Evolutionary conservation across 2,888 invertebrate genomes (phyloP), one percentile per base, ranked within the genome.

Genomic region (Ophion ellenae): DNA sequence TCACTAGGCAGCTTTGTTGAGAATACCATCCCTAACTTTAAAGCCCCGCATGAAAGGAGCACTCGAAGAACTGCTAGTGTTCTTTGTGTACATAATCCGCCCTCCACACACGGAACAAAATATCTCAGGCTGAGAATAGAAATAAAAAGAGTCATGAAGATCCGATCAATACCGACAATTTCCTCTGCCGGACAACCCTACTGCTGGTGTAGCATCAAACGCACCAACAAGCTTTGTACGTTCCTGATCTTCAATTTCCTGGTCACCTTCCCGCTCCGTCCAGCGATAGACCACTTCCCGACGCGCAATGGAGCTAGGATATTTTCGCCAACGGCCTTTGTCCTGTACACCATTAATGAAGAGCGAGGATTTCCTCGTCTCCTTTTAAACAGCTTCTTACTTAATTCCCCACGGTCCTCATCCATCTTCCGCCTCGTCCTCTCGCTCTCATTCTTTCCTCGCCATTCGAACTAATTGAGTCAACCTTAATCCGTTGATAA

Each of bases 191-290:
- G 78, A 64, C 78, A 69, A 81, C 73, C 67, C 61, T 53, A 69
- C 40, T 70, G 59, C 81, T 69, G 9, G 67, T 53, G n/a, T 73
- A 36, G 64, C 74, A 64, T 69, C 57, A 59, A 78, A 57, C 69
- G 69, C 45, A 59, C 73, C 36, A 10, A 36, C 57, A 64, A 71
- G 66, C 73, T 66, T 66, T 71, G 7, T 40, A 24, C 32, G 32
- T 28, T n/a, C n/a, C 81, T 77, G 81, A 85, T 81, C 84, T 78
- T 81, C 78, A 81, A 85, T 85, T 85, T 81, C 64, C 78, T 74
- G 76, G 81, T 69, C 74, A 85, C 78, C 78, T 81, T 78, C 73
- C 77, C 69, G 36, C 11, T 14, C 4, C 9, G 28, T 74, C 45
- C 7, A 59, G 59, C 61, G 36, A 36, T 64, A 59, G 75, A 63